Percentiles rank a stretch among this genome's conserved stretches.
These are phyloP conservation scores for Charanyca ferruginea DNA, from an alignment of 2,888 invertebrate species.

Conservation along the genomic window DNA sequence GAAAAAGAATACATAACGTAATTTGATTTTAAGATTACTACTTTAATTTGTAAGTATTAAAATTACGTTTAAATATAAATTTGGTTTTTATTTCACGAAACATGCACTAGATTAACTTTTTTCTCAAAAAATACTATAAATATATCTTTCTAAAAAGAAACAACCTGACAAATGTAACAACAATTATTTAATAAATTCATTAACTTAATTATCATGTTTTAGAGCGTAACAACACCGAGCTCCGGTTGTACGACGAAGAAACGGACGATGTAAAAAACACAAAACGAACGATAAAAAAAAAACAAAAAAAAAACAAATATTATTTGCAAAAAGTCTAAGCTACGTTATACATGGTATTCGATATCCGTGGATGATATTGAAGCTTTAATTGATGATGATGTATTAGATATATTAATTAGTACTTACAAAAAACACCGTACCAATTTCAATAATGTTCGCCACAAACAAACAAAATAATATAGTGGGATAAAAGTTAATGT, in stretches of 20 bases:
- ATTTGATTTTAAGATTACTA: constrained; percentile 41
- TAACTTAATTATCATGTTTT: not conserved
- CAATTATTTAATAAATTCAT: constrained; percentile 27
- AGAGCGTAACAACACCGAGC: not conserved
- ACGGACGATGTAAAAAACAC: not conserved
- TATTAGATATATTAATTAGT: too few species aligned
- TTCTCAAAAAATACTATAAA: not conserved
- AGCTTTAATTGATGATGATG: too few species aligned
- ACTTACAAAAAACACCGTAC: too few species aligned
- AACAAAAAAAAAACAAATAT: not conserved
- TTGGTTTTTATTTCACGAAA: constrained; percentile 32
- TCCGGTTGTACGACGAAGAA: not conserved
- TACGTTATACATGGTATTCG: too few species aligned
- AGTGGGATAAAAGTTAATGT: too few species aligned
- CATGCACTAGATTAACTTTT: not conserved
- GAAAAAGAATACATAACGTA: constrained; percentile 65
- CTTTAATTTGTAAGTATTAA: constrained; percentile 50
- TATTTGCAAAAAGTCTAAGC: too few species aligned
- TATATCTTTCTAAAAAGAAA: not conserved
- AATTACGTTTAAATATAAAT: constrained; percentile 34
- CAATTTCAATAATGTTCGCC: too few species aligned
- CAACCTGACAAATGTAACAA: constrained; percentile 6
- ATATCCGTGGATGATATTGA: too few species aligned
- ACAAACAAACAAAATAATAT: too few species aligned
- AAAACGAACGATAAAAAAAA: not conserved